Base-by-base conservation (phyloP, 2,113 vertebrate species). In the Istiophorus platypterus region DNA sequence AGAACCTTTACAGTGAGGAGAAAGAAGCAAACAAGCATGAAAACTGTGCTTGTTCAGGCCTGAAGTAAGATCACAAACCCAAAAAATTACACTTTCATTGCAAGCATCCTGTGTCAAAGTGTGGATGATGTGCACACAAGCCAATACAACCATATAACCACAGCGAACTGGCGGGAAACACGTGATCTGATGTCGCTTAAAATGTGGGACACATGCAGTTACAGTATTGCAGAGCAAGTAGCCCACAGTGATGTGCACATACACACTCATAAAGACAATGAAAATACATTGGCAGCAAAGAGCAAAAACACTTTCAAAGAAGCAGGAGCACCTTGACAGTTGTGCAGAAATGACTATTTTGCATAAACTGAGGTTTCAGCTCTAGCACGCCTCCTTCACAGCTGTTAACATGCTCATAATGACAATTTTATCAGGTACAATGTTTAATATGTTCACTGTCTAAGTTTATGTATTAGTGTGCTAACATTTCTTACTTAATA, bases 151-250 rank as follows among this genome's bases (percentile, higher is more conserved):
- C 31, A 34, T 34, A 34, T 34, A 34, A 34, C 6, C 54, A 26
- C 73, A 77, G 49, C 47, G 64, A 27, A 34, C 13, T 59, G 31
- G 74, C 58, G 51, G 78, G 69, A 81, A 82, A 78, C 79, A 78
- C 27, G 57, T 71, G 80, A 66, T 34, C 47, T 51, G 67, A 41
- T 26, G 34, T 20, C 5, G 51, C 17, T 49, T n/a, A 73, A 49
- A 20, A 49, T 61, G 20, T 62, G 26, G 4, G n/a, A 31, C 11
- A 0, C 18, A 5, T 59, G 20, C 29, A 27, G 47, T 74, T 61
- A 27, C 62, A 52, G 29, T 26, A 2, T 5, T 7, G 34, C 58
- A 34, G 26, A 14, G 59, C 1, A 24, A 51, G 54, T 13, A 34
- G 51, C 9, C 9, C 3, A 11, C 51, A 52, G 9, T 5, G 6